Evolutionary conservation across 2,113 vertebrate genomes (phyloP), one percentile per base, ranked within the genome.

Genomic region (Antigone vipio): DNA sequence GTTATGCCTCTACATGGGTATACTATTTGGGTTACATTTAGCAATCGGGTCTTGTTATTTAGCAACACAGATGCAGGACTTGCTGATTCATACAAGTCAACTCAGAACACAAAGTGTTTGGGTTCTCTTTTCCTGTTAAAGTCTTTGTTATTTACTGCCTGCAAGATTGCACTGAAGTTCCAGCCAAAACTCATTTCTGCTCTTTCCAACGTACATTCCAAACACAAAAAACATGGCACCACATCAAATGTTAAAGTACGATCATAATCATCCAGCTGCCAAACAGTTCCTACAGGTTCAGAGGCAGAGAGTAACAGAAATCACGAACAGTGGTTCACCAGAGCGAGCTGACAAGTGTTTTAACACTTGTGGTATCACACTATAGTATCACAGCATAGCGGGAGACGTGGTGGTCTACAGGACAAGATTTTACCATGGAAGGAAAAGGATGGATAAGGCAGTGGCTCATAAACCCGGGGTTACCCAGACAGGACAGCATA

Each of bases 121-220:
- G 87, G 88, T 94, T 95, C 95, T 91, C 85, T 94, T 95, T 89
- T 95, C 93, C 94, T 95, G 93, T 96, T 94, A 91, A 97, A 96
- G 60, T 92, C 81, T 86, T 96, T 73, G 68, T 91, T 97, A 95
- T 96, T 96, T 96, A 97, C 82, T 97, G 95, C 88, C 78, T 94
- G 55, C 69, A 64, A 94, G 96, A 95, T 19, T 71, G 86, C 88
- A 90, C 85, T 94, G 92, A 96, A 95, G 82, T 78, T 95, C 66
- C 78, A 86, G 93, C 95, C 96, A 97, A 97, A 85, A 88, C 35
- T 84, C 44, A 82, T 89, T 97, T 96, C 80, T 95, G 63, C 80
- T 68, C 53, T 92, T 96, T 97, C 91, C 89, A 96, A 44, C 62
- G 85, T 68, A 91, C 81, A 92, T 95, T 97, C 95, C 96, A 95